Base-by-base conservation (phyloP, 2,888 invertebrate genomes). In the Trimorus sp. region DNA sequence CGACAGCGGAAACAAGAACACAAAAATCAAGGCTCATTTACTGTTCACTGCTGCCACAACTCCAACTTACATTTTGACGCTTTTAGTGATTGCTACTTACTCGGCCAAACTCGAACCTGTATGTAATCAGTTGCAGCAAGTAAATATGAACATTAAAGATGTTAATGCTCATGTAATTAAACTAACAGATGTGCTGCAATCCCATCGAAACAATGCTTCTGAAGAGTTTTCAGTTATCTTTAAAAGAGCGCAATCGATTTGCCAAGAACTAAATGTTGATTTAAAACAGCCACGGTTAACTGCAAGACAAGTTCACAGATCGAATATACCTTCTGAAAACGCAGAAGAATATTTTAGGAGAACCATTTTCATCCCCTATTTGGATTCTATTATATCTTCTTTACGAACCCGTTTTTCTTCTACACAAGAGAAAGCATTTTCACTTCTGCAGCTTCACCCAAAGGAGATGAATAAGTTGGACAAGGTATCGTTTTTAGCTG, bases 341-440 rank as follows among this genome's bases (percentile, higher is more conserved):
- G 49, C 48, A 7, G 40, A 66, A 11, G 36, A 48, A n/a, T 58
- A 59, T 59, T 59, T 38, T 38, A 58, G 16, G 16, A 36, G 38
- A 42, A 38, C 53, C 6, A 66, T 66, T 54, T 66, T 36, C 42
- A 54, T 54, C 42, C 26, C 53, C 15, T 70, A 59, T 48, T 26
- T 70, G 37, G 70, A 70, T 70, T 59, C 58, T 9, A 49, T 70
- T 49, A 37, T 70, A 12, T 49, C 58, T 48, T 36, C 58, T 16
- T 26, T 66, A 26, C 37, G 7, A 40, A 45, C 40, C 8, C 12
- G 54, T 3, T 66, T 66, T 40, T 26, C 26, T 26, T 26, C 26
- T 26, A 26, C 26, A 26, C 26, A 26, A 26, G 11, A 12, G 26
- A 66, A 26, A 16, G 5, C n/a, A 40, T 26, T 4, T 40, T 53